Evolutionary conservation across 2,113 vertebrate species (phyloP), one percentile per base, ranked within the genome.

Genomic region (Riparia riparia): DNA sequence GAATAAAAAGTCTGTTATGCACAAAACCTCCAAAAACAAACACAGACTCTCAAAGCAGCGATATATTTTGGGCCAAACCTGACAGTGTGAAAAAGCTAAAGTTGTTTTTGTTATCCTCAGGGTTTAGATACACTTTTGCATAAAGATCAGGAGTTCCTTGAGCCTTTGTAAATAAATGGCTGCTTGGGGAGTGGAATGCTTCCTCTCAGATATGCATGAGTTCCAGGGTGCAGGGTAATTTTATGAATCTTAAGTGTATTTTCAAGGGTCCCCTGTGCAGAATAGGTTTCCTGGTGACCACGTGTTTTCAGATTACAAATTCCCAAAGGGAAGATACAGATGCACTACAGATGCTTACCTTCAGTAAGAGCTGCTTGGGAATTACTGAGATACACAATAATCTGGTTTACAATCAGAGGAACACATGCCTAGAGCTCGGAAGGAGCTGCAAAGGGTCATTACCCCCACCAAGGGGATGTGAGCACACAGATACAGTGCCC

Each of bases 41-140:
- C 77, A 95, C 13, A 89, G 64, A 60, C 49, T 81, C 61, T 94
- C 69, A 71, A 94, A 82, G 19, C 54, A 89, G 64, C 73, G 91
- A 87, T n/a, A n/a, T 64, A 76, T 64, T 89, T 89, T 77, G 85
- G 34, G 90, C 53, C 44, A 94, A 93, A 82, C 22, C 44, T 82
- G 84, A 82, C 4, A 41, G 56, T 25, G 73, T 71, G 70, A 93
- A 95, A 77, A 84, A 95, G 56, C 56, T 70, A 16, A 89, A 39
- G 21, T 51, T 95, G 83, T 70, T 95, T 89, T 71, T 93, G 57
- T 89, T 84, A 94, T 82, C 73, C 69, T 89, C 51, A 50, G 80
- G 69, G 61, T 68, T 87, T 82, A 93, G 72, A 95, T 72, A 82
- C 37, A 65, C 85, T 94, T 90, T 45, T 69, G 54, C 45, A 61